These are phyloP conservation scores for Tipula vernalis DNA, from an alignment of 2,888 invertebrate species.

Conservation along the genomic window DNA sequence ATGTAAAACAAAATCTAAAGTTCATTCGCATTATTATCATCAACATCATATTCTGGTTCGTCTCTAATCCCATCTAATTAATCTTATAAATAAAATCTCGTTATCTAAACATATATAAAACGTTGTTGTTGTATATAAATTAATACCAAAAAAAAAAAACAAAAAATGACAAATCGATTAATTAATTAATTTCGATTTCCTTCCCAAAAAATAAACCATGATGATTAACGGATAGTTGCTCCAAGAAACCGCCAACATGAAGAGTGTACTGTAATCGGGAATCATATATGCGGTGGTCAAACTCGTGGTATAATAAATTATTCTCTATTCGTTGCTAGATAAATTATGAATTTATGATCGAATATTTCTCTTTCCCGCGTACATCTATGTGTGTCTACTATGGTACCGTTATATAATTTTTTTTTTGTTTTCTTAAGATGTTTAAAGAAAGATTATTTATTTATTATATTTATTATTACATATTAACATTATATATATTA, in stretches of 20 bases:
- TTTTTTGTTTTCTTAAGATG: neutral
- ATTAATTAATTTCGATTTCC: neutral
- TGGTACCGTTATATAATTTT: neutral
- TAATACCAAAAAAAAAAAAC: neutral
- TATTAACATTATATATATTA: neutral
- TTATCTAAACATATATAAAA: neutral
- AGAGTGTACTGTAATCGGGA: neutral
- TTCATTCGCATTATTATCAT: neutral
- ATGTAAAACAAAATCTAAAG: neutral
- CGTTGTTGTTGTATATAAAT: neutral
- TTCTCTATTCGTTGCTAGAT: neutral
- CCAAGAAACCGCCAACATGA: neutral
- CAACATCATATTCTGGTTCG: neutral
- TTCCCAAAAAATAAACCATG: neutral
- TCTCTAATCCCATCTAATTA: neutral
- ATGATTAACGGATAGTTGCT: neutral
- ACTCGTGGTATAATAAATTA: neutral
- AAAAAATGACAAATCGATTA: neutral
- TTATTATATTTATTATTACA: neutral
- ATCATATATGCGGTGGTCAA: neutral
- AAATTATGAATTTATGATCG: neutral
- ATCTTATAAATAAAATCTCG: neutral
- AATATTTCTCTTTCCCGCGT: neutral
- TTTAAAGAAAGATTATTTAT: neutral
- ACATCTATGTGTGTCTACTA: neutral